Base-by-base conservation (phyloP, 2,888 invertebrate genomes). In the Rutpela maculata region DNA sequence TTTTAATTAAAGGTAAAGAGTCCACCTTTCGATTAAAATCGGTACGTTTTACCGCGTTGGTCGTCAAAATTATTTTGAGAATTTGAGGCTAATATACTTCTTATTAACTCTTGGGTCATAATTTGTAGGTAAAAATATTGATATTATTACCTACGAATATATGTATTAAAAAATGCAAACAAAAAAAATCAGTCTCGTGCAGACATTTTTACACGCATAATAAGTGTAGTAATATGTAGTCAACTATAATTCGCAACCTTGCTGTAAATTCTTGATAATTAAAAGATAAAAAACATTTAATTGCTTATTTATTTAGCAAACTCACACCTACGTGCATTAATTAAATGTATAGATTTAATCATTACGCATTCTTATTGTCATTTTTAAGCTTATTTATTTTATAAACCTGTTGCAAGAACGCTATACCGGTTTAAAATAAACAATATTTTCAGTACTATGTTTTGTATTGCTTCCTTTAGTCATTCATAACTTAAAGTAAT, bases 341-440 rank as follows among this genome's bases (percentile, higher is more conserved):
- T 60, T 60, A 60, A 60, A 60, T 26, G 5, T 60, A 26, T n/a
- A 15, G 12, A 26, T 60, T 60, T 60, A 60, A 60, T 60, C n/a
- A 15, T 60, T 60, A 60, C 22, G 26, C 12, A 60, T 26, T 31
- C 12, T 26, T 12, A 60, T 26, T 15, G 26, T 15, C 15, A 60
- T 60, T 60, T 60, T 60, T 60, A 15, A n/a, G 15, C n/a, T 60
- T 60, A 22, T 60, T 60, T 60, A 50, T 50, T 15, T n/a, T 50
- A 59, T 22, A 18, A 59, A 60, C 26, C 60, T n/a, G 60, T 60
- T 31, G 22, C 26, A 10, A n/a, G 15, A 60, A 60, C 22, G 60
- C 22, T 7, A 31, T 31, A 60, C 60, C 26, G 60, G 31, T 60
- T 15, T 50, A 50, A 50, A 50, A n/a, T 50, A n/a, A 4, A 50